phyloP scores from a whole-genome alignment of 2,797 vertebrate genomes.

The Triplophysa bombifrons region DNA sequence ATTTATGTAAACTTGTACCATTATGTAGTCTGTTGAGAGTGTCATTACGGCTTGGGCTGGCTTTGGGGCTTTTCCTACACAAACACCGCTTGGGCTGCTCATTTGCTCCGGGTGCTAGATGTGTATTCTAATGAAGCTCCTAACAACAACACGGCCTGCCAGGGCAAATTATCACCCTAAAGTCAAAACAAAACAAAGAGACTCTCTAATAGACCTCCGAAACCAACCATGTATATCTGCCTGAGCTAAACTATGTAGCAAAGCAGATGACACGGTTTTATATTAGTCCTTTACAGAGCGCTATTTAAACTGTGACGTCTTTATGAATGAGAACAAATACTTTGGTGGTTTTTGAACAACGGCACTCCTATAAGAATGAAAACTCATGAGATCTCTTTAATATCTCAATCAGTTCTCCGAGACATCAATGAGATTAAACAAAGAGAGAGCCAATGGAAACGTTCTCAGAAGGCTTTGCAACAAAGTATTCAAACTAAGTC shows the following conservation, averaged over 20 bases:
- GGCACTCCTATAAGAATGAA: too few species aligned
- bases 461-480: too few species aligned
- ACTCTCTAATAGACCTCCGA: slow-evolving; percentile 68
- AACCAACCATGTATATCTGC: slow-evolving; percentile 75
- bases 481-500: too few species aligned
- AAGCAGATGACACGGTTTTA: slow-evolving; percentile 60
- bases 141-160: slow-evolving; percentile 83
- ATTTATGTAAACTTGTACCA: slow-evolving; percentile 82
- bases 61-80: slow-evolving; percentile 68
- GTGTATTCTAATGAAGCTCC: slow-evolving; percentile 80
- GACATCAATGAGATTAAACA: too few species aligned
- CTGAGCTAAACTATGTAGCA: slow-evolving; percentile 71
- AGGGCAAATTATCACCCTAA: slow-evolving; percentile 84
- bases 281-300: slow-evolving; percentile 72
- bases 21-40: slow-evolving; percentile 79
- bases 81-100: slow-evolving; percentile 73
- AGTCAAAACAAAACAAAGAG: slow-evolving; percentile 80
- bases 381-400: too few species aligned
- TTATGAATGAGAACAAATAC: slow-evolving; percentile 71
- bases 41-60: slow-evolving; percentile 75
- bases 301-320: slow-evolving; percentile 70
- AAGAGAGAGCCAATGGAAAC: too few species aligned
- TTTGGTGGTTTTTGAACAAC: too few species aligned
- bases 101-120: slow-evolving; percentile 81
- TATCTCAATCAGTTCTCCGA: too few species aligned